Conservation (phyloP, 2,888 invertebrate species). For the Clanis bilineata region DNA sequence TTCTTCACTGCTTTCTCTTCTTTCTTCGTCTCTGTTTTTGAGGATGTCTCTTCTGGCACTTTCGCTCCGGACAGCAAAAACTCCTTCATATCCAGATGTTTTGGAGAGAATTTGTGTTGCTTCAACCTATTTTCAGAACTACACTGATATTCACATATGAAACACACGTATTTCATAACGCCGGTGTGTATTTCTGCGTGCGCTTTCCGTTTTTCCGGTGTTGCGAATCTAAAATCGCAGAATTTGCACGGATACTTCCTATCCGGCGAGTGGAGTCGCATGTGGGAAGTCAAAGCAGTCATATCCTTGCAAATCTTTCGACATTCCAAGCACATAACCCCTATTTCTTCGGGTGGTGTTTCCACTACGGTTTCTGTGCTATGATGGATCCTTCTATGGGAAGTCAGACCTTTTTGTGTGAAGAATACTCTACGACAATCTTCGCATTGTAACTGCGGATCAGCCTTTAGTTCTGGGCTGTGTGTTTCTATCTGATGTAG, state of each 20-base stretch:
- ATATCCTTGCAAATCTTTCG: constrained; percentile 70
- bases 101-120: constrained; percentile 64
- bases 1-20: constrained; percentile 49
- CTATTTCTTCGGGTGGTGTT: constrained; percentile 47
- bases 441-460: constrained; percentile 63
- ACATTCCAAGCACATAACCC: constrained; percentile 71
- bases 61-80: constrained; percentile 61
- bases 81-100: constrained; percentile 70
- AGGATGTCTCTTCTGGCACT: constrained; percentile 45
- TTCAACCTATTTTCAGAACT: constrained; percentile 69
- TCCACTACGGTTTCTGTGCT: constrained; percentile 51
- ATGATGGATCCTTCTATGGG: constrained; percentile 68
- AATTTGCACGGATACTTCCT: constrained; percentile 72
- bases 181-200: constrained; percentile 72
- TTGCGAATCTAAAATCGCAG: constrained; percentile 73
- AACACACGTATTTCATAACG: constrained; percentile 75
- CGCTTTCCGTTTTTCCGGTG: constrained; percentile 62
- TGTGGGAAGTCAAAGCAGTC: constrained; percentile 63
- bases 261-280: constrained; percentile 67
- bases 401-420: constrained; percentile 65
- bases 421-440: constrained; percentile 71
- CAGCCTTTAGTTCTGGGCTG: constrained; percentile 58
- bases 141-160: constrained; percentile 75
- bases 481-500: constrained; percentile 68
- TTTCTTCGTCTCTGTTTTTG: constrained; percentile 45